A percentile compares a stretch with the other conserved stretches of the same genome.
These are phyloP conservation scores for Erethizon dorsatum DNA, from an alignment of 2,797 vertebrate genomes.

Conservation along the genomic window DNA sequence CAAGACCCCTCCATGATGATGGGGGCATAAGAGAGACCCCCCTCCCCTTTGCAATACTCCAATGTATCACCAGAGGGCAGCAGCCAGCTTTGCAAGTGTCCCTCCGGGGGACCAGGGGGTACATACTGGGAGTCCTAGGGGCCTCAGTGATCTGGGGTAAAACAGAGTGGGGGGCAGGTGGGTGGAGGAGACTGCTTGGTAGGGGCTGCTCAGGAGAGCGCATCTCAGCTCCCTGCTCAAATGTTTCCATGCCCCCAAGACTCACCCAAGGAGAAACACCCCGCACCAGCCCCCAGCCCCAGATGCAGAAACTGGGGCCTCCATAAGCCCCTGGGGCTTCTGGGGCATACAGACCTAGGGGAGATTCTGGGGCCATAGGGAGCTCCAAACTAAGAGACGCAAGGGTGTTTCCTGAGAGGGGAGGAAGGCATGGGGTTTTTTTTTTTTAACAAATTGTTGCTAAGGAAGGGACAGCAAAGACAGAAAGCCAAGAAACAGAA, in stretches of 20 bases:
- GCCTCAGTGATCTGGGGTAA: not conserved
- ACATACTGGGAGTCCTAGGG: not conserved
- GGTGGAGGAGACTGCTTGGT: not conserved
- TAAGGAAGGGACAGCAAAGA: not conserved
- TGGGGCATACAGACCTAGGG: not conserved
- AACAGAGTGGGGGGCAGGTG: too few relatives aligned
- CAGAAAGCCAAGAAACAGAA: not conserved
- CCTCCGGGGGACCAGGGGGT: not conserved
- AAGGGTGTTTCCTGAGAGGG: rapidly evolving
- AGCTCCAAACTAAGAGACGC: not conserved
- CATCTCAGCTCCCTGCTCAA: not conserved
- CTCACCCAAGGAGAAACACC: not conserved
- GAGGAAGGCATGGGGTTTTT: too few relatives aligned
- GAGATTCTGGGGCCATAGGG: not conserved
- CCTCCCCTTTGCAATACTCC: not conserved
- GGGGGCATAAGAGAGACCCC: too few relatives aligned
- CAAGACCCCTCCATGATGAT: not conserved
- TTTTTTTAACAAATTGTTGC: not conserved
- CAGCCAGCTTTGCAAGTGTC: constrained; percentile 53
- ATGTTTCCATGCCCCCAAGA: not conserved
- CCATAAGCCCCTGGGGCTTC: not conserved
- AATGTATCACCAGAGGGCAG: constrained; percentile 76
- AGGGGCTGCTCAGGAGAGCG: not conserved
- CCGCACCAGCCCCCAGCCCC: too few relatives aligned
- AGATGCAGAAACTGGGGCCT: not conserved